Evolutionary conservation across 1,140 invertebrate species (phyloP).

Genomic region (Zaprionus davidi): DNA sequence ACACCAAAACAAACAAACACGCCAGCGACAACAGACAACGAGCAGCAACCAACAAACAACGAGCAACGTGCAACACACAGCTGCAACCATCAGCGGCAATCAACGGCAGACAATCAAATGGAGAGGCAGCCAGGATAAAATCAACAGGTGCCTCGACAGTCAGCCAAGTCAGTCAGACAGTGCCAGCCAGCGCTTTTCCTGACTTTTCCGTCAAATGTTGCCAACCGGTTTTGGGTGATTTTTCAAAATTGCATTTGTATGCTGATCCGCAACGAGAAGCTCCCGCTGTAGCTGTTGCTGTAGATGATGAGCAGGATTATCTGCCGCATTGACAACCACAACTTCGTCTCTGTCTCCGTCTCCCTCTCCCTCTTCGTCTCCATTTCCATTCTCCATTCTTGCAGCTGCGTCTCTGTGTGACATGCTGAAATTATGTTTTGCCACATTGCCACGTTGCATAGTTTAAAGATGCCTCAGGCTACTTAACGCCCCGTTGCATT

Average conservation of each 20-base stretch:
- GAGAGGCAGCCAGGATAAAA: constrained; percentile 73
- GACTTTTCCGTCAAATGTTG: constrained; percentile 70
- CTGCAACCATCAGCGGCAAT: constrained; percentile 80
- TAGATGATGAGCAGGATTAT: constrained; percentile 80
- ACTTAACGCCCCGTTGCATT: constrained; percentile 72
- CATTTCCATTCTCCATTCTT: constrained; percentile 21
- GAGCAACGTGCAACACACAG: constrained; percentile 42
- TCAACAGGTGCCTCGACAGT: constrained; percentile 67
- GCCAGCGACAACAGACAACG: constrained; percentile 1
- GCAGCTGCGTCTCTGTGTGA: constrained; percentile 57
- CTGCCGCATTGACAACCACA: constrained; percentile 68
- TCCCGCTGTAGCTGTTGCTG: constrained; percentile 48
- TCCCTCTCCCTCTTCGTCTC: constrained; percentile 32
- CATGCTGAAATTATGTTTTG: constrained; percentile 80
- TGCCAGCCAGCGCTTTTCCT: background rate
- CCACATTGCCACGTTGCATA: constrained; percentile 62
- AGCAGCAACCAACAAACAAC: background rate
- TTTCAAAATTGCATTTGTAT: constrained; percentile 66
- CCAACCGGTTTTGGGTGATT: constrained; percentile 75
- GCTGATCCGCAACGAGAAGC: constrained; percentile 13
- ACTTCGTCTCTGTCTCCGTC: constrained; percentile 13
- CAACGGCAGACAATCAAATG: constrained; percentile 80
- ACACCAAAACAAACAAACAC: background rate
- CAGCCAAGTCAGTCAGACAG: constrained; percentile 9
- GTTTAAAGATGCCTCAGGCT: constrained; percentile 70